Base-by-base conservation (phyloP, 2,888 invertebrate genomes). In the Stictocephala bisonia region DNA sequence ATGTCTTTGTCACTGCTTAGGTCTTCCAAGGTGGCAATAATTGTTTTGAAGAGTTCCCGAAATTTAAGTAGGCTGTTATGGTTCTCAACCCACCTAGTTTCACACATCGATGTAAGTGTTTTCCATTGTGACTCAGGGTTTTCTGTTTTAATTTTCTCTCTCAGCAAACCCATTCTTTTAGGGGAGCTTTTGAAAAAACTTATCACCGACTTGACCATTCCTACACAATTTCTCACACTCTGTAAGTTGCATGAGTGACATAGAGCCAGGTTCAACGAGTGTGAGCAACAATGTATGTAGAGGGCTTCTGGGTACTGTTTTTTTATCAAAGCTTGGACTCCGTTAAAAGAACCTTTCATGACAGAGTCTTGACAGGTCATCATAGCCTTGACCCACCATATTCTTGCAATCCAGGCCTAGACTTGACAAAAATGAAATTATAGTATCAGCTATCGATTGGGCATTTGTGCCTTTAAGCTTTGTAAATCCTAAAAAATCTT, bases 41-140 rank as follows among this genome's bases (percentile, higher is more conserved):
- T 64, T 40, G 64, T 9, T 41, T 64, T 64, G 35, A 20, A 41
- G 4, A 64, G 40, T 41, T 64, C 64, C 41, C 22, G n/a, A 35
- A 64, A 64, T 24, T 64, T 64, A 18, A 64, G 64, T 3, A 64
- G 41, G 40, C 40, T 64, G 26, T 64, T 64, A 31, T 64, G 44
- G n/a, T 64, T 64, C 35, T 64, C 64, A n/a, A 64, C 64, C 64
- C 64, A 64, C 22, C 64, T 64, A 2, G 64, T 64, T 64, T 22
- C 64, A 41, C 64, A 64, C 41, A 64, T 64, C 4, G 64, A n/a
- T 18, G 64, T 64, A 40, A 44, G 22, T 7, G 58, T 29, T 58
- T 31, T 58, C 58, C 29, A 58, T 31, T 58, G 58, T 26, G 58
- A 9, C n/a, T 58, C 58, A 15, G 58, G 58, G 26, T 26, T 58